Evolutionary conservation across 1,140 invertebrate genomes (phyloP).

Genomic region (Asobara japonica): DNA sequence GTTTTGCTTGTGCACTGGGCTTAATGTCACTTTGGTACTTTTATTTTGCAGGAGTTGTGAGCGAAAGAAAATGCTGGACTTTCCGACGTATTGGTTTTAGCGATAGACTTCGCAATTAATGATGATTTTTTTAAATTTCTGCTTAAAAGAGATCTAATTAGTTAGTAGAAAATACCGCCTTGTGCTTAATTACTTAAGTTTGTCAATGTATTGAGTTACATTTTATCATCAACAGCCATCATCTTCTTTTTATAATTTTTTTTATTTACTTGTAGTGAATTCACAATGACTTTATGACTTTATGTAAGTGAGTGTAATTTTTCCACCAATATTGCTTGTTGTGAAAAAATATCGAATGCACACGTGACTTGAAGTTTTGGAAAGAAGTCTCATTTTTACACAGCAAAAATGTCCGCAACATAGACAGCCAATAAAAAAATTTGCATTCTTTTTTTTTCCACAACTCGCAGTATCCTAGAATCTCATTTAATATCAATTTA

Average conservation of each 20-base stretch:
- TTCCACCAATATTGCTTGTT: too few species aligned
- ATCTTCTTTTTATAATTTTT: background rate
- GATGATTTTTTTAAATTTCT: background rate
- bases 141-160: background rate
- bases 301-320: too few species aligned
- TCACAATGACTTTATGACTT: background rate
- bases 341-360: too few species aligned
- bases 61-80: background rate
- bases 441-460: too few species aligned
- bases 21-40: background rate
- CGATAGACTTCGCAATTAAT: background rate
- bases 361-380: too few species aligned
- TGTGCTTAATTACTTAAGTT: background rate
- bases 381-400: too few species aligned
- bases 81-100: background rate
- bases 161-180: background rate
- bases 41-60: constrained; percentile 12
- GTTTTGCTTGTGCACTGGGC: too few species aligned
- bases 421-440: too few species aligned
- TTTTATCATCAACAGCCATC: background rate
- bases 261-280: background rate
- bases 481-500: background rate
- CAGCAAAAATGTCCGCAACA: too few species aligned
- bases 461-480: background rate
- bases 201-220: background rate